Evolutionary conservation across 2,888 invertebrate species (phyloP).

Genomic region (Tetranychus piercei): DNA sequence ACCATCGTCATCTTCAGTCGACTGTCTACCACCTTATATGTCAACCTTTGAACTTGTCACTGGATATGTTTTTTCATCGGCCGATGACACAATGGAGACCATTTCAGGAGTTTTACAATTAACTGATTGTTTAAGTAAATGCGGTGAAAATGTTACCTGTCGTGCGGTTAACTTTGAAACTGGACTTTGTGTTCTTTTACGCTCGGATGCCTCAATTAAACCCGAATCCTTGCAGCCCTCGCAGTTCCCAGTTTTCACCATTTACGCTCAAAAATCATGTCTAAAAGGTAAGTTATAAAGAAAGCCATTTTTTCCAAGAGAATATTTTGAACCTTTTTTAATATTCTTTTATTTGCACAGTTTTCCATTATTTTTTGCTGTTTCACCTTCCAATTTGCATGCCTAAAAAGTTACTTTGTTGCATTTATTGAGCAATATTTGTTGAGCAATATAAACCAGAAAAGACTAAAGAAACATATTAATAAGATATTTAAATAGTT

Average conservation of each 20-base stretch:
- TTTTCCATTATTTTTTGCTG: too few relatives aligned
- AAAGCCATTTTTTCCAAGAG: neutral
- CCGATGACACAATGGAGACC: constrained; percentile 59
- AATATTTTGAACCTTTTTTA: neutral
- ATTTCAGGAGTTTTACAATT: constrained; percentile 78
- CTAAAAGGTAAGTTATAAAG: constrained; percentile 36
- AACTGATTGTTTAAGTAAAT: constrained; percentile 78
- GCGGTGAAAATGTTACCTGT: constrained; percentile 72
- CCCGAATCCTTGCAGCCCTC: constrained; percentile 72
- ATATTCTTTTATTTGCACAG: neutral
- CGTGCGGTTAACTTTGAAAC: constrained; percentile 86
- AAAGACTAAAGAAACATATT: too few relatives aligned
- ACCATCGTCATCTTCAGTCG: too few relatives aligned
- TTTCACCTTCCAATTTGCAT: too few relatives aligned
- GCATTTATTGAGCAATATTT: too few relatives aligned
- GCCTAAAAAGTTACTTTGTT: too few relatives aligned
- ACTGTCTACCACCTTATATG: neutral
- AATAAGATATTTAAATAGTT: too few relatives aligned
- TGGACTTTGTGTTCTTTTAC: constrained; percentile 75
- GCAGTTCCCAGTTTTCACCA: constrained; percentile 85
- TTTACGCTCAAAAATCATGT: constrained; percentile 86
- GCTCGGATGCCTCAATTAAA: constrained; percentile 54
- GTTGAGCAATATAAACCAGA: too few relatives aligned
- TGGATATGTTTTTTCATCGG: constrained; percentile 79
- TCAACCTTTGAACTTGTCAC: constrained; percentile 60